Evolutionary conservation across 1,140 invertebrate genomes (phyloP).

Genomic region (Liolophura sinensis): DNA sequence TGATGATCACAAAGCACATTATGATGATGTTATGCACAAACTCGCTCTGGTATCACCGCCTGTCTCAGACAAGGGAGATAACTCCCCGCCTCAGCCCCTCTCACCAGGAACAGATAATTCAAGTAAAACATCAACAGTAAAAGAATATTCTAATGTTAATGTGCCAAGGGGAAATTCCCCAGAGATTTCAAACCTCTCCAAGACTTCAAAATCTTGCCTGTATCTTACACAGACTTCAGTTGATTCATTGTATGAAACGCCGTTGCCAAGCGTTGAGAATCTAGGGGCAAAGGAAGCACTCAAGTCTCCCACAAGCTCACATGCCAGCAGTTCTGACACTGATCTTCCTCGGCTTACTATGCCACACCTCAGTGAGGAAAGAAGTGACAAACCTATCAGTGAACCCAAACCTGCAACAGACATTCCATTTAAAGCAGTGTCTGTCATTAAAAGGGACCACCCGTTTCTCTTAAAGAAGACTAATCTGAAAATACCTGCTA

Average conservation of each 20-base stretch:
- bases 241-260: slow-evolving; percentile 16
- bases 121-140: background rate
- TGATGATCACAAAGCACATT: slow-evolving; percentile 33
- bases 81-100: slow-evolving; percentile 40
- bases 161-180: background rate
- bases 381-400: no score
- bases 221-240: slow-evolving; percentile 1
- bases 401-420: no score
- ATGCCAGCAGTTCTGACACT: slow-evolving; percentile 9
- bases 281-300: slow-evolving; percentile 3
- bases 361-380: background rate
- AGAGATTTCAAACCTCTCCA: background rate
- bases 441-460: no score
- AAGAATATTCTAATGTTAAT: background rate
- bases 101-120: slow-evolving; percentile 27
- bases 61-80: slow-evolving; percentile 31
- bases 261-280: slow-evolving; percentile 18
- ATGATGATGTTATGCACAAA: slow-evolving; percentile 42
- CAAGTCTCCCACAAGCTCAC: slow-evolving; percentile 5
- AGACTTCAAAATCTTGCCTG: background rate
- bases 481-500: no score
- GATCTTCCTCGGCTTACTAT: background rate
- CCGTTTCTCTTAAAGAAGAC: no score
- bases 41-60: slow-evolving; percentile 46
- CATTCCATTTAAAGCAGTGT: no score